A percentile compares a stretch with the other conserved stretches of the same genome.
Conservation (phyloP, 2,888 invertebrate species). For the Amphipoea oculea region DNA sequence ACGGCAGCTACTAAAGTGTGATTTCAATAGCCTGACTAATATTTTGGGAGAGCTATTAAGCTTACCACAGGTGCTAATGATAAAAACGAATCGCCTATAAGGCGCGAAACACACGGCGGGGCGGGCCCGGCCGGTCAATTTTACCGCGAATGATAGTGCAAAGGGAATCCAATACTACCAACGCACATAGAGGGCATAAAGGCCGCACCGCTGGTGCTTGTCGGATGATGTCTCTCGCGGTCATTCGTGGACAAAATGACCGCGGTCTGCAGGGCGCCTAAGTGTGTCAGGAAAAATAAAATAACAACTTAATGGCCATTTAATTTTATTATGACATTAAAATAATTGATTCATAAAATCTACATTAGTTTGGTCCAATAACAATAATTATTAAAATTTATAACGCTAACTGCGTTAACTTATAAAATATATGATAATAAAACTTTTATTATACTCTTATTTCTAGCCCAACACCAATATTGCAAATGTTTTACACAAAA, state of each 20-base stretch:
- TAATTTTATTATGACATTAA: slow-evolving; percentile 75
- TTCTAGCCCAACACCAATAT: slow-evolving; percentile 81
- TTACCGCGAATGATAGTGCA: no score
- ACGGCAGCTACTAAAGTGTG: slow-evolving; percentile 17
- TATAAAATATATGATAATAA: slow-evolving; percentile 62
- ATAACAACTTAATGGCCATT: slow-evolving; percentile 80
- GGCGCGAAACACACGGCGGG: no score
- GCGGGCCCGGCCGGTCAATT: no score
- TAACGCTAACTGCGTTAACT: slow-evolving; percentile 83
- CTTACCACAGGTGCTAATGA: slow-evolving; percentile 8
- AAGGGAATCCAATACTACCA: no score
- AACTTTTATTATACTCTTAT: slow-evolving; percentile 59
- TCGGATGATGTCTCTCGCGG: no score
- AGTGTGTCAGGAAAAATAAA: slow-evolving; percentile 58
- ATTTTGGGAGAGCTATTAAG: slow-evolving; percentile 17
- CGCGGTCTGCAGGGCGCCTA: no score
- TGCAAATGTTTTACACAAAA: slow-evolving; percentile 70
- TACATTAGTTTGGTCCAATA: slow-evolving; percentile 88
- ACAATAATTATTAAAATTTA: slow-evolving; percentile 72
- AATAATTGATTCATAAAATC: slow-evolving; percentile 77
- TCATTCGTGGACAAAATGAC: no score
- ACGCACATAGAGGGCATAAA: no score
- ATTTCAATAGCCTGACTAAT: slow-evolving; percentile 22
- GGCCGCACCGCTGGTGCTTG: no score
- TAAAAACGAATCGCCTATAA: slow-evolving; percentile 23